Conservation (phyloP, 2,113 vertebrate genomes). For the Hemibagrus wyckioides region DNA sequence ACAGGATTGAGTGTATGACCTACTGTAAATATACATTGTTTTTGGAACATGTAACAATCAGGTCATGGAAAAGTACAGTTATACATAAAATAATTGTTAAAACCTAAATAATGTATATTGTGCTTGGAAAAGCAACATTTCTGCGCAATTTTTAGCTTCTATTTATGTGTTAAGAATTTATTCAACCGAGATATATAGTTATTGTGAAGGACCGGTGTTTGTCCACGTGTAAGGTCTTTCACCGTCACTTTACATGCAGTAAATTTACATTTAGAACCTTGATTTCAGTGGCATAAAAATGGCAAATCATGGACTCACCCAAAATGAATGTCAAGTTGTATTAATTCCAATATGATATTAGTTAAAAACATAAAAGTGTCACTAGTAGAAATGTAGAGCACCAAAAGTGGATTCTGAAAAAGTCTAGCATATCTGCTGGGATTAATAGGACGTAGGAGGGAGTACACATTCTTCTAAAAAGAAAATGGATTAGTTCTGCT, state of each 20-base stretch:
- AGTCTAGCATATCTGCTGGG: not conserved
- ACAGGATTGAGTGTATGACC: not conserved
- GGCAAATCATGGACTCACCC: not conserved
- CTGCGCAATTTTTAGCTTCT: not conserved
- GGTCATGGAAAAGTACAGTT: not conserved
- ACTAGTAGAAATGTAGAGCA: not conserved
- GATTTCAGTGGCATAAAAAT: not conserved
- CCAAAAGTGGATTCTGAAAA: not conserved
- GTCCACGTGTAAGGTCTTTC: not conserved
- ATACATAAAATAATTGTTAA: not conserved
- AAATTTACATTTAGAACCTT: not conserved
- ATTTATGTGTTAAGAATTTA: not conserved
- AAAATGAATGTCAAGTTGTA: not conserved
- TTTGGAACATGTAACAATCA: not conserved
- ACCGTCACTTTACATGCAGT: not conserved
- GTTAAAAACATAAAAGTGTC: not conserved
- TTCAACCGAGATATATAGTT: not conserved
- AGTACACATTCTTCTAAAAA: not conserved
- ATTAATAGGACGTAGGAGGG: not conserved
- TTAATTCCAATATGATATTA: not conserved
- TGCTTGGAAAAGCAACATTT: not conserved
- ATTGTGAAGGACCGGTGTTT: not conserved
- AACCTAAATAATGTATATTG: no score
- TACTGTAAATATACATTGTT: rapidly evolving
- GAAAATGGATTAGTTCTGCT: not conserved